Evolutionary conservation across 2,113 vertebrate species (phyloP), one percentile per base, ranked within the genome.

Genomic region (Paradoxurus hermaphroditus): DNA sequence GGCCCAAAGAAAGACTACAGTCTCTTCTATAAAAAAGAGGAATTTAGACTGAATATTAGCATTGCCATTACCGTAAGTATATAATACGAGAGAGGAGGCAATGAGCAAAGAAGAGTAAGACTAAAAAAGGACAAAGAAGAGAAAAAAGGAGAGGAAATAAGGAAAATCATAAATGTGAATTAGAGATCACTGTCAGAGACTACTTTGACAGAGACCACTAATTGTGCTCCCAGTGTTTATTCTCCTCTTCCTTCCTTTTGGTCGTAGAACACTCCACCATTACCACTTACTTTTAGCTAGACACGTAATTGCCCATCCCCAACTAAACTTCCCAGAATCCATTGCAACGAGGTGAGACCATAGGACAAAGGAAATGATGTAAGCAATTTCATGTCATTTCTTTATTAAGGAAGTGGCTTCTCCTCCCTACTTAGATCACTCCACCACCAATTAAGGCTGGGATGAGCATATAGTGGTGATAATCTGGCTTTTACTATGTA

Each of bases 401-500:
- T 63, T 31, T 93, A 59, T 78, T 56, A 65, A 87, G n/a, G 25
- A 91, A 94, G 25, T 10, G 86, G 36, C 13, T 86, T 90, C 63
- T 23, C 21, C 23, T 79, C 51, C 23, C 8, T 44, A 59, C 25
- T 79, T 83, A 88, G 41, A 85, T 5, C 16, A 78, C 41, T 8
- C 9, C 14, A 88, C 27, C 34, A 77, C 25, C 31, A 97, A 2
- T 34, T 65, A 25, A 86, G 31, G 62, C 63, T 92, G 23, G 23
- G 63, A 86, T 68, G 82, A 87, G 36, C 56, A 65, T 3, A 68
- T 3, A 72, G 44, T 51, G 31, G 5, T 75, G 2, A 63, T 90
- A 93, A 90, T 81, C 67, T 49, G 92, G 34, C 7, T 84, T 95
- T 93, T 81, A 91, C 25, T 90, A 65, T 63, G 44, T 27, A 95